These are phyloP conservation scores for Aeoliscus strigatus DNA, from an alignment of 2,797 vertebrate species.

Conservation along the genomic window DNA sequence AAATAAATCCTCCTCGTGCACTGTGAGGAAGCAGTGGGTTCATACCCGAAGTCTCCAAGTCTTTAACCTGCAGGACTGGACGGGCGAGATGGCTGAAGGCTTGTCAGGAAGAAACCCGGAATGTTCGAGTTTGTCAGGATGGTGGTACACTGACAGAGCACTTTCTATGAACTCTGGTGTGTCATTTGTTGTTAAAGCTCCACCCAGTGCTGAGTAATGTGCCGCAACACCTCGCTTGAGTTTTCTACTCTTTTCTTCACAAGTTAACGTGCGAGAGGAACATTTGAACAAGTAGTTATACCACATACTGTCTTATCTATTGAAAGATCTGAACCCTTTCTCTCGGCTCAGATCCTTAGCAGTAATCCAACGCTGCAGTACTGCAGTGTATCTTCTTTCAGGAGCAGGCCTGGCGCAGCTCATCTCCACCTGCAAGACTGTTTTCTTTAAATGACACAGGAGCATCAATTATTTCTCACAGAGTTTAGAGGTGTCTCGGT, in stretches of 20 bases:
- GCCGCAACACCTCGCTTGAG: too few relatives aligned
- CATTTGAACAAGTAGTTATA: too few relatives aligned
- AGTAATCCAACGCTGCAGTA: constrained; percentile 42
- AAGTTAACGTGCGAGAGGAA: too few relatives aligned
- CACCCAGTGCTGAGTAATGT: neutral
- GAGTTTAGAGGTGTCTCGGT: constrained; percentile 28
- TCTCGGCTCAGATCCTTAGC: neutral
- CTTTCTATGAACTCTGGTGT: too few relatives aligned
- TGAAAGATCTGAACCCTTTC: neutral
- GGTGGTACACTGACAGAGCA: constrained; percentile 1
- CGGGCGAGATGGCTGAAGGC: constrained; percentile 30
- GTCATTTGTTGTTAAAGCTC: neutral
- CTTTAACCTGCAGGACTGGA: constrained; percentile 57
- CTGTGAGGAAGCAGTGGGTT: constrained; percentile 1
- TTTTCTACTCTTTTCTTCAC: too few relatives aligned
- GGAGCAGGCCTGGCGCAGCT: constrained; percentile 18
- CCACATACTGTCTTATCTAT: too few relatives aligned
- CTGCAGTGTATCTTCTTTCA: constrained; percentile 58
- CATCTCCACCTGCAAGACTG: constrained; percentile 26
- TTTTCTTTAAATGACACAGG: constrained; percentile 38
- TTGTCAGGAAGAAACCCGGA: constrained; percentile 30
- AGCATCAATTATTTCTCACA: constrained; percentile 61
- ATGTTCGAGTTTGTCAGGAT: constrained; percentile 22
- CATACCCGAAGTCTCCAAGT: neutral
- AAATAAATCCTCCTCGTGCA: neutral